Percentiles rank a stretch among this genome's conserved stretches.
Conservation (phyloP, 2,888 invertebrate species). For the Fissipunctia ypsillon region DNA sequence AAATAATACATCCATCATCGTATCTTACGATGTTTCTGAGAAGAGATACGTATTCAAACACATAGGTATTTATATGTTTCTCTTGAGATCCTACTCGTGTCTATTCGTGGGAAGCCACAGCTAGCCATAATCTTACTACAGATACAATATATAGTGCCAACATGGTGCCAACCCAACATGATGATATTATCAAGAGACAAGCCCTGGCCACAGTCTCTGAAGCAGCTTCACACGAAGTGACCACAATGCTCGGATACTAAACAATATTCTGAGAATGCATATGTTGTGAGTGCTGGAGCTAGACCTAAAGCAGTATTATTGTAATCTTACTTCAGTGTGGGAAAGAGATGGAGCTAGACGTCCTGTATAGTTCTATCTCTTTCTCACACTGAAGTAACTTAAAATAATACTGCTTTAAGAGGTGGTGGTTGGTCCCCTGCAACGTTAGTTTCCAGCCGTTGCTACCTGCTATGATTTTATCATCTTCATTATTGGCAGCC, state of each 20-base stretch:
- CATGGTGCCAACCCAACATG: background rate
- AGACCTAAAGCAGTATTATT: too few relatives aligned
- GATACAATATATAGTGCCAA: background rate
- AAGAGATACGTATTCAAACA: background rate
- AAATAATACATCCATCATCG: too few relatives aligned
- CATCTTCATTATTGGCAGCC: too few relatives aligned
- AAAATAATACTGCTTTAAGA: too few relatives aligned
- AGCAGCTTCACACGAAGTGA: background rate
- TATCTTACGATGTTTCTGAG: too few relatives aligned
- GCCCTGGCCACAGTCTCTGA: background rate
- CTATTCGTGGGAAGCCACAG: background rate
- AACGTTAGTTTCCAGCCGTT: background rate
- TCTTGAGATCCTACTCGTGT: background rate
- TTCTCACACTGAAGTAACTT: too few relatives aligned
- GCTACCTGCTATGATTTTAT: background rate
- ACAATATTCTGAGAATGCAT: too few relatives aligned
- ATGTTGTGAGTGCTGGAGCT: too few relatives aligned
- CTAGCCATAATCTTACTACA: background rate
- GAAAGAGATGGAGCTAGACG: too few relatives aligned
- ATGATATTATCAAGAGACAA: constrained; percentile 2
- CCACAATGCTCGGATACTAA: constrained; percentile 1
- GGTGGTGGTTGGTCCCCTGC: too few relatives aligned
- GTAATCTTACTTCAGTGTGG: too few relatives aligned
- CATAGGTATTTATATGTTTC: background rate
- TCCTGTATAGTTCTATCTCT: too few relatives aligned